phyloP scores from a whole-genome alignment of 1,140 invertebrate species.

The Belonocnema kinseyi region DNA sequence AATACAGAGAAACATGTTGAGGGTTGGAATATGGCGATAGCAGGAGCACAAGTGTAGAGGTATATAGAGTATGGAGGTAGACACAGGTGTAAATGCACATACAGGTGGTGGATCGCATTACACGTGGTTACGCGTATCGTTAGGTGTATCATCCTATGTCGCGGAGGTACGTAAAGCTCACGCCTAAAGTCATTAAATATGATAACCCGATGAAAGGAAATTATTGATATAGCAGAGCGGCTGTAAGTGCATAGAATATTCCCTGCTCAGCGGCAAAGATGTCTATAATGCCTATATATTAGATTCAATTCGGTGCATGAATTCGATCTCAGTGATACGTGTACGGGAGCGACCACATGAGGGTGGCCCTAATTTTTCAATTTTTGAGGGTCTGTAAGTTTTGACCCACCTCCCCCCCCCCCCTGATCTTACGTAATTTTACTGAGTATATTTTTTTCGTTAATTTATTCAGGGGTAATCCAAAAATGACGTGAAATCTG shows the following conservation, averaged over 20 bases:
- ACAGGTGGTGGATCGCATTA: slow-evolving; percentile 60
- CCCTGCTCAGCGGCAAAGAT: background rate
- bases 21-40: slow-evolving; percentile 42
- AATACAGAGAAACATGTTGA: slow-evolving; percentile 11
- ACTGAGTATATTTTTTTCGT: no score
- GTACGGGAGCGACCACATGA: no score
- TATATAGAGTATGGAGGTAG: slow-evolving; percentile 33
- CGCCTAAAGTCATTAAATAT: slow-evolving; percentile 54
- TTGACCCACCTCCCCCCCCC: no score
- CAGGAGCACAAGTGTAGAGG: slow-evolving; percentile 21
- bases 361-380: no score
- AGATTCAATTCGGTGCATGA: background rate
- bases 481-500: no score
- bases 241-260: slow-evolving; percentile 47
- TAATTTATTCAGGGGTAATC: no score
- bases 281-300: background rate
- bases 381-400: no score
- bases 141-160: slow-evolving; percentile 57
- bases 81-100: slow-evolving; percentile 30
- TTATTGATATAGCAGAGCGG: slow-evolving; percentile 56
- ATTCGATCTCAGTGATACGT: no score
- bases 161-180: slow-evolving; percentile 36
- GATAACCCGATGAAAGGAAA: slow-evolving; percentile 64
- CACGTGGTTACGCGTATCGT: slow-evolving; percentile 71
- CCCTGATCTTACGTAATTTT: no score